Evolutionary conservation across 2,888 invertebrate genomes (phyloP), one percentile per base, ranked within the genome.

Genomic region (Patella pellucida): DNA sequence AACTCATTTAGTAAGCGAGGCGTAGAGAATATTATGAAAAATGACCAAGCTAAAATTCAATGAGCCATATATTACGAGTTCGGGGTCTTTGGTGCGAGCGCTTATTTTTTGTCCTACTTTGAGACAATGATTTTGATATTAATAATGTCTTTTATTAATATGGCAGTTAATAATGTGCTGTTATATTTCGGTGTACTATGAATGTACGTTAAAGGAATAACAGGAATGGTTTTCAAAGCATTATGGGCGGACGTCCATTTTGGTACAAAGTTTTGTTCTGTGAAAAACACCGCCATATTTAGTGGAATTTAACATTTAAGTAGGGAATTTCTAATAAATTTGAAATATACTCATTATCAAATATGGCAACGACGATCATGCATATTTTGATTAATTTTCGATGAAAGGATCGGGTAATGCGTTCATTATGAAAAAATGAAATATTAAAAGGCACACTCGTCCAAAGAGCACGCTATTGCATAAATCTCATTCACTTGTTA

Each of bases 41-140:
- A 62, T 62, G 62, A 23, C 62, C 19, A 23, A 23, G 23, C 19
- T 23, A 62, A 23, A 14, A 62, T 19, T 62, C 62, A 62, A 62
- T 62, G 62, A 62, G 62, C 19, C 62, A 62, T 62, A 62, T 62
- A 62, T 62, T 62, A 62, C 62, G 62, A 62, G 62, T 19, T 62
- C 23, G 11, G 62, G 23, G 62, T 19, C 19, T 23, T 62, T 23
- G 23, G 19, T 62, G 19, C 23, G 62, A 23, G 62, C 23, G 62
- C 23, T 62, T 41, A 41, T 41, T 41, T 41, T 41, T 41, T 41
- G 41, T 41, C 41, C 41, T 41, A 41, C 9, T 41, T 62, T 23
- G 19, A 62, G 19, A 62, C 62, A 23, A 62, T 62, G 62, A 62
- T 62, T 62, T 23, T 62, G 19, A 62, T 23, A 62, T 62, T 62